phyloP scores from a whole-genome alignment of 2,888 invertebrate genomes.

The Monochamus alternatus region DNA sequence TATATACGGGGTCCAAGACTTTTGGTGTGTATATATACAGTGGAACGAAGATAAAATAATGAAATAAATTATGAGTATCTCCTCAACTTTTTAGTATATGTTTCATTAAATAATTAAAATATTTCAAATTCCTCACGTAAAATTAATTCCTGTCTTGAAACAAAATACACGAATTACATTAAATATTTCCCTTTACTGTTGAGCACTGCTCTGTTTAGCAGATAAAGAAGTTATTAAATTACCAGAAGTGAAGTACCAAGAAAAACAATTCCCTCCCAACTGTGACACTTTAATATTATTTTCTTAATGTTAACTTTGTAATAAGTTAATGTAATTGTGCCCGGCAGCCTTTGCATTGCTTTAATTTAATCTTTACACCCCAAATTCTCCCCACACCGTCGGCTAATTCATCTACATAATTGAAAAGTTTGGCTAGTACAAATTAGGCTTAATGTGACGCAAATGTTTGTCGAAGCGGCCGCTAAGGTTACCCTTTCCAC shows the following conservation, averaged over 20 bases:
- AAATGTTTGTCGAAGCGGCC: conserved; percentile 25
- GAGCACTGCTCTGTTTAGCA: not conserved
- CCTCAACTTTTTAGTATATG: too few relatives aligned
- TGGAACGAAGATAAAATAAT: too few relatives aligned
- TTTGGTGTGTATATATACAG: too few relatives aligned
- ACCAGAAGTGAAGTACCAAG: conserved; percentile 8
- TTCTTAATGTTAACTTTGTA: conserved; percentile 26
- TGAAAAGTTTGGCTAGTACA: conserved; percentile 35
- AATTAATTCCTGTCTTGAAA: too few relatives aligned
- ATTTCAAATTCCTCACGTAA: too few relatives aligned
- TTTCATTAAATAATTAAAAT: too few relatives aligned
- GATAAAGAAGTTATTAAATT: conserved; percentile 5
- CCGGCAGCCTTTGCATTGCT: conserved; percentile 19
- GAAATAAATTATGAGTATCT: too few relatives aligned
- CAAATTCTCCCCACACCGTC: not conserved
- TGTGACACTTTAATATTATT: conserved; percentile 25
- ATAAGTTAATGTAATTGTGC: conserved; percentile 28
- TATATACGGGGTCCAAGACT: too few relatives aligned
- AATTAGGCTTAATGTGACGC: conserved; percentile 36
- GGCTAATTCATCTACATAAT: conserved; percentile 38
- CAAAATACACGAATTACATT: too few relatives aligned
- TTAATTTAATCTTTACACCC: conserved; percentile 27
- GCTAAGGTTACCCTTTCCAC: conserved; percentile 18
- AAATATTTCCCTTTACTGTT: too few relatives aligned
- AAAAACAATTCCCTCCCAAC: conserved; percentile 16